These are phyloP conservation scores for Caenorhabditis elegans DNA, from an alignment of 1,140 invertebrate species.

Conservation along the genomic window WBcel235 BX284605.5:65501-66000, in stretches of 20 bases:
- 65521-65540: not conserved
- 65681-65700: conserved; percentile 88
- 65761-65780: no score
- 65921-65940: no score
- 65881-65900: no score
- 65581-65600: not conserved
- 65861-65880: no score
- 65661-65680: conserved; percentile 93
- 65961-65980: no score
- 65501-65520: not conserved
- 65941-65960: no score
- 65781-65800: no score
- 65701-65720: conserved; percentile 79
- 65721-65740: conserved; percentile 10
- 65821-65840: no score
- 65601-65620: not conserved
- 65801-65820: no score
- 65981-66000: no score
- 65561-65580: not conserved
- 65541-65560: not conserved
- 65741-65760: conserved; percentile 41
- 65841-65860: no score
- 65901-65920: no score
- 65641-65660: conserved; percentile 78
- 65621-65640: conserved; percentile 47